Conservation (phyloP, 2,797 vertebrate species). For the Eulemur albifrons region DNA sequence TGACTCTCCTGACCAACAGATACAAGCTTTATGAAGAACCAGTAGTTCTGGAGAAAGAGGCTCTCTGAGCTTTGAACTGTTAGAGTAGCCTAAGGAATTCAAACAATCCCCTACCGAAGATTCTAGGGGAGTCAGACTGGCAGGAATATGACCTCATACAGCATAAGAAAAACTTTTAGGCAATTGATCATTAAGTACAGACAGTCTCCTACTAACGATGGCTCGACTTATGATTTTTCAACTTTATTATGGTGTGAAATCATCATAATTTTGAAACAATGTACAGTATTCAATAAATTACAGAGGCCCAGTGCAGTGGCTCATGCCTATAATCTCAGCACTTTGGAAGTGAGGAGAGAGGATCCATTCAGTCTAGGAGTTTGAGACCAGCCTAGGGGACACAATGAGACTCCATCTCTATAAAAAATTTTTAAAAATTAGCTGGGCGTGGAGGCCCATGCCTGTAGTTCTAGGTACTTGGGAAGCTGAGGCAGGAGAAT, state of each 20-base stretch:
- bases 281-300: not conserved
- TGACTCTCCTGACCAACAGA: not conserved
- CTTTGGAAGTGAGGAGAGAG: no score
- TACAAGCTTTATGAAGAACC: not conserved
- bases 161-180: not conserved
- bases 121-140: not conserved
- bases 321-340: no score
- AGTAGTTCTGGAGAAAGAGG: not conserved
- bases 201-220: not conserved
- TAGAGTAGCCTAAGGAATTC: not conserved
- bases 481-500: no score
- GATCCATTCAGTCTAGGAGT: no score
- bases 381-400: no score
- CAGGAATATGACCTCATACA: not conserved
- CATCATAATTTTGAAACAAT: not conserved
- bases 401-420: no score
- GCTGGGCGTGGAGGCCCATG: no score
- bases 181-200: not conserved
- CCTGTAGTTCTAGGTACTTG: no score
- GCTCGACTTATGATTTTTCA: not conserved
- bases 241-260: not conserved
- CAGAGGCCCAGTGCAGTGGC: no score
- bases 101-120: not conserved
- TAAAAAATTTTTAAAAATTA: no score
- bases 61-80: not conserved